Evolutionary conservation across 1,140 invertebrate species (phyloP).

Genomic region (Manduca sexta): DNA sequence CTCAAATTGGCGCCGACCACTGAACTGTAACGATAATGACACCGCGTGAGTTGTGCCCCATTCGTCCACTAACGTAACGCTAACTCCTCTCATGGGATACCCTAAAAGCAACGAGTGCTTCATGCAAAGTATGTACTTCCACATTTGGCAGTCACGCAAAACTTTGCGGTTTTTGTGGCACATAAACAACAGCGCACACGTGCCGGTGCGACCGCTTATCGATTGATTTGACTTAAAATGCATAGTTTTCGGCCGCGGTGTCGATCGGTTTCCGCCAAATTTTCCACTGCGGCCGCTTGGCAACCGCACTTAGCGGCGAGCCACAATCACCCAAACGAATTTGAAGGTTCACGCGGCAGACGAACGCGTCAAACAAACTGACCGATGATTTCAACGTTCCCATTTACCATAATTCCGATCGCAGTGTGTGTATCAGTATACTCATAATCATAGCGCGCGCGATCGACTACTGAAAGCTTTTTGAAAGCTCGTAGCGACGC

Average conservation of each 20-base stretch:
- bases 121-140: conserved; percentile 36
- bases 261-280: conserved; percentile 58
- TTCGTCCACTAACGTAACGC: conserved; percentile 42
- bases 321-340: conserved; percentile 37
- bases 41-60: conserved; percentile 34
- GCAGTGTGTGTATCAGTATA: conserved; percentile 27
- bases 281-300: conserved; percentile 54
- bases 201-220: conserved; percentile 51
- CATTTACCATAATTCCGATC: conserved; percentile 24
- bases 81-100: conserved; percentile 51
- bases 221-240: conserved; percentile 65
- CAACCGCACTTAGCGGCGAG: conserved; percentile 36
- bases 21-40: conserved; percentile 58
- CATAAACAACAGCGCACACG: conserved; percentile 63
- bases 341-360: conserved; percentile 19
- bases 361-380: conserved; percentile 8
- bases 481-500: conserved; percentile 56
- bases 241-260: conserved; percentile 55
- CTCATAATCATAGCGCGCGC: conserved; percentile 44
- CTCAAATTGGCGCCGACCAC: conserved; percentile 46
- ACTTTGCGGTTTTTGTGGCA: conserved; percentile 60
- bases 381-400: conserved; percentile 7
- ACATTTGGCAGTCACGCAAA: conserved; percentile 61
- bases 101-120: conserved; percentile 59
- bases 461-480: conserved; percentile 62